phyloP scores from a whole-genome alignment of 2,888 invertebrate genomes.

The Coronaproctus castanopsis region DNA sequence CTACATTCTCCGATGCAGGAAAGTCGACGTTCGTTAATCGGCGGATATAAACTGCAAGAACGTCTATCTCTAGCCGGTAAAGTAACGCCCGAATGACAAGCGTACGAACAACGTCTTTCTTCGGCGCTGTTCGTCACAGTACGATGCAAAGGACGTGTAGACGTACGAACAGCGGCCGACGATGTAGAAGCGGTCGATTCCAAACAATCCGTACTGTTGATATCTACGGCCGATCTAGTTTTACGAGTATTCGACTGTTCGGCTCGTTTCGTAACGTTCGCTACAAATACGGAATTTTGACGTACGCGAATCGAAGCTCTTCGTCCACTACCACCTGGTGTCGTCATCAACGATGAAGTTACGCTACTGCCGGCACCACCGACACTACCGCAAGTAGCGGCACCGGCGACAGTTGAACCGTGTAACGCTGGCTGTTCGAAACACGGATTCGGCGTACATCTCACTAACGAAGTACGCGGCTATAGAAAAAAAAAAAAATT shows the following conservation, averaged over 20 bases:
- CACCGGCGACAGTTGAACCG: conserved; percentile 26
- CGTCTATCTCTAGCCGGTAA: conserved; percentile 13
- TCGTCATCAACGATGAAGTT: too few species aligned
- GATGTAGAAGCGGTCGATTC: conserved; percentile 18
- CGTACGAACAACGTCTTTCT: conserved; percentile 14
- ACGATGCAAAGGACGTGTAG: conserved; percentile 18
- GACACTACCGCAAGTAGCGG: conserved; percentile 29
- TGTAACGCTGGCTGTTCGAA: conserved; percentile 30
- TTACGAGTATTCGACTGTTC: conserved; percentile 47
- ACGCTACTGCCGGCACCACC: too few species aligned
- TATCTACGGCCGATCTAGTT: conserved; percentile 63
- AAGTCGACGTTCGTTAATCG: conserved; percentile 7
- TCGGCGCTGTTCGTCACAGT: conserved; percentile 19
- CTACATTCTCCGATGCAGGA: conserved; percentile 12
- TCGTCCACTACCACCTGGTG: too few species aligned
- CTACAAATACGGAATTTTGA: conserved; percentile 72
- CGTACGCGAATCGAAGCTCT: conserved; percentile 31
- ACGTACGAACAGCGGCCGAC: too few species aligned
- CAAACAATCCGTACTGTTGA: conserved; percentile 42
- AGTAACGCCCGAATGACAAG: conserved; percentile 3
- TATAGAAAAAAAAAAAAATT: conserved; percentile 29
- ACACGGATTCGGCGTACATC: conserved; percentile 37
- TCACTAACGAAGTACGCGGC: conserved; percentile 49
- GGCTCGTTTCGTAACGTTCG: conserved; percentile 41
- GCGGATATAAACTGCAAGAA: conserved; percentile 16